Evolutionary conservation across 2,888 invertebrate species (phyloP).

Genomic region (Cataglyphis rosenhaueri): DNA sequence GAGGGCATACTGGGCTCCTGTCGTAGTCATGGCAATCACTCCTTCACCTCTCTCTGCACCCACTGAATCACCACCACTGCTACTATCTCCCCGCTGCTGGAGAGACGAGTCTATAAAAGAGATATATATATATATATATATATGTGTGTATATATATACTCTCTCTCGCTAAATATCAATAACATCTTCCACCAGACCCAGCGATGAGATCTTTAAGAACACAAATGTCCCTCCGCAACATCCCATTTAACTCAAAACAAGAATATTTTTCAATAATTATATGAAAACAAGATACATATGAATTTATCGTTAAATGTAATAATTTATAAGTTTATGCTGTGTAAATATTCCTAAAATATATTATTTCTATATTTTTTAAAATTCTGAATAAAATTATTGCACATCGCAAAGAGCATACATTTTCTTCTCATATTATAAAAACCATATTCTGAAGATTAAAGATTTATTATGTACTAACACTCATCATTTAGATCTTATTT

Average conservation of each 20-base stretch:
- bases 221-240: neutral
- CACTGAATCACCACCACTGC: slow-evolving; percentile 79
- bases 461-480: neutral
- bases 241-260: neutral
- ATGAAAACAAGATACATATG: neutral
- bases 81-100: slow-evolving; percentile 77
- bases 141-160: slow-evolving; percentile 50
- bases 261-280: neutral
- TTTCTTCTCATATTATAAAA: neutral
- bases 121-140: slow-evolving; percentile 62
- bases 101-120: slow-evolving; percentile 80
- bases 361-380: neutral
- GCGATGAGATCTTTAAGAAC: slow-evolving; percentile 37
- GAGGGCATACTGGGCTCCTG: slow-evolving; percentile 85
- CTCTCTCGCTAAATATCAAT: slow-evolving; percentile 78
- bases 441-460: neutral
- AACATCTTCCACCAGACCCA: slow-evolving; percentile 66
- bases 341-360: neutral
- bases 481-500: neutral
- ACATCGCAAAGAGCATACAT: neutral
- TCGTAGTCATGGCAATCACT: slow-evolving; percentile 85
- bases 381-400: neutral
- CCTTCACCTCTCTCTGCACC: slow-evolving; percentile 81
- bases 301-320: neutral
- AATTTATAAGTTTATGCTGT: neutral